Evolutionary conservation across 2,113 vertebrate species (phyloP).

Genomic region (Clinocottus analis): DNA sequence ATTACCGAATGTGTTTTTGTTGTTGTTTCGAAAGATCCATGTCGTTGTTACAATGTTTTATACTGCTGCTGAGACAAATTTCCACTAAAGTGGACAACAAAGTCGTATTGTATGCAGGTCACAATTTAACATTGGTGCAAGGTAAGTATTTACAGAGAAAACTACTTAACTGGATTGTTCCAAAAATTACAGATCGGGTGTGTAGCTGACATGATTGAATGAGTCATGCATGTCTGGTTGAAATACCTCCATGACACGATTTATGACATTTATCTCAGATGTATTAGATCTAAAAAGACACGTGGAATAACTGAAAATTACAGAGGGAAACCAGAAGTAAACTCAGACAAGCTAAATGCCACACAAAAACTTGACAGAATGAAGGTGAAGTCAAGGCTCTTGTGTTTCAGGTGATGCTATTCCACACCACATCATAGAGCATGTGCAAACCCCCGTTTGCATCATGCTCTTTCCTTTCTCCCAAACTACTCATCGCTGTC

Average conservation of each 20-base stretch:
- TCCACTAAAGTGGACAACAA: neutral
- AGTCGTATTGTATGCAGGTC: neutral
- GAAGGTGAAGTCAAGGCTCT: conserved; percentile 43
- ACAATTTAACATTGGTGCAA: neutral
- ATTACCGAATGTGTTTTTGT: neutral
- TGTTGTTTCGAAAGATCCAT: neutral
- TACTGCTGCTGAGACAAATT: neutral
- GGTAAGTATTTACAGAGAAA: no score
- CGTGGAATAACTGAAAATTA: neutral
- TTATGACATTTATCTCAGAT: neutral
- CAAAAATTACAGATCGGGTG: neutral
- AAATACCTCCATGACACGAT: conserved; percentile 1
- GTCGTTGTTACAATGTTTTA: neutral
- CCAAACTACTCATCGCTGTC: conserved; percentile 48
- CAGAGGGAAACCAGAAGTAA: neutral
- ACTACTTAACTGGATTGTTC: neutral
- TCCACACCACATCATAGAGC: conserved; percentile 38
- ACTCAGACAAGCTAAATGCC: conserved; percentile 8
- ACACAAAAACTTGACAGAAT: conserved; percentile 22
- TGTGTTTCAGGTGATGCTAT: conserved; percentile 22
- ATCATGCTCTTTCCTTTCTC: conserved; percentile 32
- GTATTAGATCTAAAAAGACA: neutral
- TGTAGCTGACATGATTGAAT: neutral
- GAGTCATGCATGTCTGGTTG: neutral
- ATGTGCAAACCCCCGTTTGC: conserved; percentile 38